Percentiles rank a stretch among this genome's conserved stretches.
Conservation (phyloP, 2,888 invertebrate genomes). For the Oscheius sp. region DNA sequence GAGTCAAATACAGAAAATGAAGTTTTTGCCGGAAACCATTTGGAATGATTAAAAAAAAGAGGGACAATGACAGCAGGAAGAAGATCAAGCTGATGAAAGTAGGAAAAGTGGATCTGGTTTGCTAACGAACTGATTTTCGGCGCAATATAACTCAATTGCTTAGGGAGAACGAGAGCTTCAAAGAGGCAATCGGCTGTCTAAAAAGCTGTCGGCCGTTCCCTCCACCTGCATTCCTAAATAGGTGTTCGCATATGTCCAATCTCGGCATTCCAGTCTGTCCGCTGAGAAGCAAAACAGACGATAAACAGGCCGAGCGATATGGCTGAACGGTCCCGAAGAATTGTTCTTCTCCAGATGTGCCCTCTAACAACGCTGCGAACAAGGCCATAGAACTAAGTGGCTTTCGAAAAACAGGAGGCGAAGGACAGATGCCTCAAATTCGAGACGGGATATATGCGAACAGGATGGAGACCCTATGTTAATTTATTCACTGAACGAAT, state of each 20-base stretch:
- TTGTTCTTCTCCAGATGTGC: conserved; percentile 13
- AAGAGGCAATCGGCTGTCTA: conserved; percentile 28
- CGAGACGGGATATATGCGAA: conserved; percentile 11
- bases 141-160: conserved; percentile 31
- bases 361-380: conserved; percentile 14
- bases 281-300: conserved; percentile 4
- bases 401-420: conserved; percentile 9
- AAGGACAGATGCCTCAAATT: conserved; percentile 1
- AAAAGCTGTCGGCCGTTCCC: conserved; percentile 22
- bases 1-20: not conserved
- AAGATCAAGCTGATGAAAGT: conserved; percentile 4
- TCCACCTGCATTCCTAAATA: conserved; percentile 29
- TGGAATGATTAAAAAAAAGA: not conserved
- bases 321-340: conserved; percentile 9
- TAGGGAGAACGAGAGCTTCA: conserved; percentile 23
- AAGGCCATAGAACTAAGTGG: conserved; percentile 9
- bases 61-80: too few species aligned
- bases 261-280: not conserved
- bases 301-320: conserved; percentile 4
- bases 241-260: not conserved
- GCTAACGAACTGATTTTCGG: conserved; percentile 37
- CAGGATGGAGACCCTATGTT: conserved; percentile 17
- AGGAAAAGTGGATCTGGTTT: conserved; percentile 29
- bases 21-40: not conserved
- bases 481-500: conserved; percentile 36